Evolutionary conservation across 2,113 vertebrate species (phyloP).

Genomic region (Epinephelus moara): DNA sequence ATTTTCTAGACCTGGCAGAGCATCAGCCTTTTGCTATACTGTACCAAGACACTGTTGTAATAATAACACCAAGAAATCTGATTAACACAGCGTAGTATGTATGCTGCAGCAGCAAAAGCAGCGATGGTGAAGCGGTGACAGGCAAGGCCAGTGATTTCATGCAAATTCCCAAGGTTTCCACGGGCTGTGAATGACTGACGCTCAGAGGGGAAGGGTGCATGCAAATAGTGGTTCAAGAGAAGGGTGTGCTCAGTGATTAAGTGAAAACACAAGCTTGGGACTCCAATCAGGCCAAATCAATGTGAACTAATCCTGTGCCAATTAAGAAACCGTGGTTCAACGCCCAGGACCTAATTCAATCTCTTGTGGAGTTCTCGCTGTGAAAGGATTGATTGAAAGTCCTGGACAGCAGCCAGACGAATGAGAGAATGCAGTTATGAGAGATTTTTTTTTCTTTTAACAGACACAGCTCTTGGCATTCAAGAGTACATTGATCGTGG

Average conservation of each 20-base stretch:
- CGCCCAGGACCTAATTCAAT: constrained; percentile 67
- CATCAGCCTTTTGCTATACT: constrained; percentile 38
- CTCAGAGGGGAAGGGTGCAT: constrained; percentile 30
- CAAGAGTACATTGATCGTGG: constrained; percentile 38
- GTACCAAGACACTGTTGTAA: constrained; percentile 39
- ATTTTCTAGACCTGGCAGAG: constrained; percentile 58
- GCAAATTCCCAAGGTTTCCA: constrained; percentile 50
- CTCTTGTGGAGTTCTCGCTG: constrained; percentile 57
- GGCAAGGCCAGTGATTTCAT: constrained; percentile 44
- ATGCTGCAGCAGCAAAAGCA: constrained; percentile 9
- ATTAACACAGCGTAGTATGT: constrained; percentile 31
- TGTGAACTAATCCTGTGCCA: constrained; percentile 76
- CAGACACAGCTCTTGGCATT: constrained; percentile 42
- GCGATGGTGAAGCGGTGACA: constrained; percentile 7
- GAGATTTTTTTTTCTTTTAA: constrained; percentile 22
- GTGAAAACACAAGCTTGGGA: constrained; percentile 55
- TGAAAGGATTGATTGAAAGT: constrained; percentile 71
- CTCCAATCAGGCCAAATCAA: constrained; percentile 79
- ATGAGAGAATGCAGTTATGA: constrained; percentile 48
- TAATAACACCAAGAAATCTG: constrained; percentile 53
- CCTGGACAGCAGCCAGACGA: constrained; percentile 44
- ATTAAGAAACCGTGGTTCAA: constrained; percentile 72
- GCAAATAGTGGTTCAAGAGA: constrained; percentile 52
- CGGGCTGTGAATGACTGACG: constrained; percentile 48
- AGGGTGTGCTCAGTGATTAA: constrained; percentile 69